Evolutionary conservation across 2,888 invertebrate species (phyloP).

Genomic region (Lagria hirta): DNA sequence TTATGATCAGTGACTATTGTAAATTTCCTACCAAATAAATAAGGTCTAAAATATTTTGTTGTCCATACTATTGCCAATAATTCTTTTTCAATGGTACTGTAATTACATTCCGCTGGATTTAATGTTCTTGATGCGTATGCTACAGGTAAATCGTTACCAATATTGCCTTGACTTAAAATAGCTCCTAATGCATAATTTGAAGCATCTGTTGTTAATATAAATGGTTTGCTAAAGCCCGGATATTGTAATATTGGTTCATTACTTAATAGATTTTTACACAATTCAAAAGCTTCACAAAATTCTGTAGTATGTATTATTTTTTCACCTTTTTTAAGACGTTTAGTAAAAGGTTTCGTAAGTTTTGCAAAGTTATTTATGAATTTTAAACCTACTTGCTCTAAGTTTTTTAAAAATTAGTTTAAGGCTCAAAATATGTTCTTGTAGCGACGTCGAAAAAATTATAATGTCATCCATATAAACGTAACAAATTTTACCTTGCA

Average conservation of each 20-base stretch:
- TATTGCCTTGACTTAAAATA: slow-evolving; percentile 29
- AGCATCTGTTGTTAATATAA: slow-evolving; percentile 35
- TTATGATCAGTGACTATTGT: too few species aligned
- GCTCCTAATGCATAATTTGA: slow-evolving; percentile 32
- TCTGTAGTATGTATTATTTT: slow-evolving; percentile 20
- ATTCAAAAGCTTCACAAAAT: slow-evolving; percentile 22
- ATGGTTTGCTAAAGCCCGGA: slow-evolving; percentile 34
- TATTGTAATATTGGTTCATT: slow-evolving; percentile 32
- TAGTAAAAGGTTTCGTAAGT: slow-evolving; percentile 26
- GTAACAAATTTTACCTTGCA: slow-evolving; percentile 29
- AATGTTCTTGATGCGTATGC: slow-evolving; percentile 35
- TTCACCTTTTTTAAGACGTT: slow-evolving; percentile 26
- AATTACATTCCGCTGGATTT: slow-evolving; percentile 28
- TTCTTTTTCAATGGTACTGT: slow-evolving; percentile 25
- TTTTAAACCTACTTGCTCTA: slow-evolving; percentile 28
- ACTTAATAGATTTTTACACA: slow-evolving; percentile 19
- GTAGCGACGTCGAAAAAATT: slow-evolving; percentile 21
- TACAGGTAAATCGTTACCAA: slow-evolving; percentile 29
- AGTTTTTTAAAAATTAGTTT: slow-evolving; percentile 24
- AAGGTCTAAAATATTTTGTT: slow-evolving; percentile 26
- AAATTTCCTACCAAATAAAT: too few species aligned
- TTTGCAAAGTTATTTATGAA: slow-evolving; percentile 29
- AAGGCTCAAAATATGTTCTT: slow-evolving; percentile 28
- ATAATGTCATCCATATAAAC: slow-evolving; percentile 37
- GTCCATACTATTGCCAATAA: slow-evolving; percentile 26